Evolutionary conservation across 2,888 invertebrate genomes (phyloP).

Genomic region (Coelinius sp.): DNA sequence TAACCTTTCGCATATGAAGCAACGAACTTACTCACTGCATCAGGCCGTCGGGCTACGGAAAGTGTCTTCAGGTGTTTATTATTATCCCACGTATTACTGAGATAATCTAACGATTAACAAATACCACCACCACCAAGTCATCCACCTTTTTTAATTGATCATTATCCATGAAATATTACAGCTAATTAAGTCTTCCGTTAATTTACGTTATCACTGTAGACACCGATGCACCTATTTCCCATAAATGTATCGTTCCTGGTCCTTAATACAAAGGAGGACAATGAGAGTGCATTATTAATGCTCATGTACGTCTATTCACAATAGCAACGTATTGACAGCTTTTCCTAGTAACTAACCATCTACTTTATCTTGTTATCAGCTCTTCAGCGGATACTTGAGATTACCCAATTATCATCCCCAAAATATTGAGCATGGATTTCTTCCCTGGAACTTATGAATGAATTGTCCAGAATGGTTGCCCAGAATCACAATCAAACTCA

Average conservation of each 20-base stretch:
- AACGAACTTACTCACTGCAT: too few species aligned
- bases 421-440: constrained; percentile 10
- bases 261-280: constrained; percentile 14
- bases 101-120: too few species aligned
- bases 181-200: constrained; percentile 33
- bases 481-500: background rate
- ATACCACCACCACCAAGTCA: too few species aligned
- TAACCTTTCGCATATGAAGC: too few species aligned
- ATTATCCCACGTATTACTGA: too few species aligned
- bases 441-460: background rate
- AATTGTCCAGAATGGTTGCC: background rate
- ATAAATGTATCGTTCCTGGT: background rate
- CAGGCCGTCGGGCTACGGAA: too few species aligned
- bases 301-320: constrained; percentile 17
- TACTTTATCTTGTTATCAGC: constrained; percentile 13
- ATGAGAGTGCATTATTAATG: constrained; percentile 16
- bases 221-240: background rate
- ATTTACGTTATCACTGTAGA: constrained; percentile 29
- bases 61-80: too few species aligned
- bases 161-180: background rate
- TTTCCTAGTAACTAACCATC: constrained; percentile 7
- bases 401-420: background rate
- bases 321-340: constrained; percentile 4
- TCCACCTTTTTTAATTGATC: constrained; percentile 14
- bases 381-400: background rate